Evolutionary conservation across 2,113 vertebrate species (phyloP), one percentile per base, ranked within the genome.

Genomic region (Tenebrosternarchus preto): DNA sequence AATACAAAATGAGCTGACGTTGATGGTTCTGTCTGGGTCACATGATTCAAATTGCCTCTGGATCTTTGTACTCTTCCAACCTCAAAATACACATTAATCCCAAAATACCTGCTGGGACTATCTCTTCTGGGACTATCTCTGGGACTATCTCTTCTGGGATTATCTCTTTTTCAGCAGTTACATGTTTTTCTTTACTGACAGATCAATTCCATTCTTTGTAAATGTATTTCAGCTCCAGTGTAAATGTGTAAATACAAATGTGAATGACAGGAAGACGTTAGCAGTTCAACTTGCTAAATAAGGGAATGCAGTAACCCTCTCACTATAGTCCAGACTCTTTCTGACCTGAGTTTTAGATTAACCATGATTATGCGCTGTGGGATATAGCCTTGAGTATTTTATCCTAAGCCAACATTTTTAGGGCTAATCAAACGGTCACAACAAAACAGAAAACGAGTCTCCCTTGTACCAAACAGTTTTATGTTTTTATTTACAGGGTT

Each of bases 261-360:
- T 64, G 64, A 12, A n/a, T 68, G 25, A 29, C 25, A 29, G 61
- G 11, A 5, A 17, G 64, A 39, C 11, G 19, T 39, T 7, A n/a
- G 33, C 16, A 25, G 63, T 11, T 72, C 5, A 43, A 31, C 57
- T 56, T 70, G 12, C 25, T 9, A 46, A 57, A 57, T 76, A 64
- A 80, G 27, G 76, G 19, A 60, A 68, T 75, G 24, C 50, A 27
- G 11, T 25, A 33, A 50, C 16, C 12, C 1, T 19, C 59, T 66
- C 11, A 7, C 29, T 25, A 31, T 53, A 61, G 17, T 50, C 17
- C 29, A 20, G 19, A 25, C 22, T 55, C 39, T 15, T 36, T 60
- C 57, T 33, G 25, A 80, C 57, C 68, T 67, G 53, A 73, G 76
- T 74, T 74, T 80, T 74, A 31, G n/a, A n/a, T n/a, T n/a, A n/a